Percentiles rank a stretch among this genome's conserved stretches.
These are phyloP conservation scores for Muscicapa striata DNA, from an alignment of 2,797 vertebrate genomes.

Conservation along the genomic window DNA sequence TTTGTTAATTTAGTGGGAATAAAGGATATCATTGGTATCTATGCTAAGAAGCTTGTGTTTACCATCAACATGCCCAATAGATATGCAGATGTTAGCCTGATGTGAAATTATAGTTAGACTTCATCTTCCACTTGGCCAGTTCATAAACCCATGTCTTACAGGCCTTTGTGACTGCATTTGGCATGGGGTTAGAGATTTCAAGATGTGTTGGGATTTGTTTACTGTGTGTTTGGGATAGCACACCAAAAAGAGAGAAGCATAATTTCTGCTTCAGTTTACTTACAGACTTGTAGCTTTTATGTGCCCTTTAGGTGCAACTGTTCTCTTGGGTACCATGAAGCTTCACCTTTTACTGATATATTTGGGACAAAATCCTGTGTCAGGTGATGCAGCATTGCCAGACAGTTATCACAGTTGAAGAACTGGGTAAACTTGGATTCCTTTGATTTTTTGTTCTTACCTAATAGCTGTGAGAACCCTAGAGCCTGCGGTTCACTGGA, in stretches of 20 bases:
- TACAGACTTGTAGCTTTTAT: not conserved
- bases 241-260: not conserved
- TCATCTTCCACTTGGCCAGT: not conserved
- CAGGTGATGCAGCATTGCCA: not conserved
- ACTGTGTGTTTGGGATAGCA: not conserved
- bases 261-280: not conserved
- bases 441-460: not conserved
- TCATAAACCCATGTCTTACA: not conserved
- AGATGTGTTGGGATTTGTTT: slow-evolving; percentile 27
- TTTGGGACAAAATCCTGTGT: not conserved
- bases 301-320: not conserved
- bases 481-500: not conserved
- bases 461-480: not conserved
- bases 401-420: not conserved
- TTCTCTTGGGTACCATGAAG: not conserved
- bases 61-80: not conserved
- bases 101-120: not conserved
- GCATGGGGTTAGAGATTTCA: not conserved
- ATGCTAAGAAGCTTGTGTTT: not conserved
- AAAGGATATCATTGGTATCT: not conserved
- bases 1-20: slow-evolving; percentile 36
- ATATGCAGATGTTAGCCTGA: slow-evolving; percentile 18
- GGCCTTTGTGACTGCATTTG: not conserved
- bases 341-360: not conserved
- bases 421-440: not conserved